These are phyloP conservation scores for Saccostrea echinata DNA, from an alignment of 1,140 invertebrate genomes.

Conservation along the genomic window DNA sequence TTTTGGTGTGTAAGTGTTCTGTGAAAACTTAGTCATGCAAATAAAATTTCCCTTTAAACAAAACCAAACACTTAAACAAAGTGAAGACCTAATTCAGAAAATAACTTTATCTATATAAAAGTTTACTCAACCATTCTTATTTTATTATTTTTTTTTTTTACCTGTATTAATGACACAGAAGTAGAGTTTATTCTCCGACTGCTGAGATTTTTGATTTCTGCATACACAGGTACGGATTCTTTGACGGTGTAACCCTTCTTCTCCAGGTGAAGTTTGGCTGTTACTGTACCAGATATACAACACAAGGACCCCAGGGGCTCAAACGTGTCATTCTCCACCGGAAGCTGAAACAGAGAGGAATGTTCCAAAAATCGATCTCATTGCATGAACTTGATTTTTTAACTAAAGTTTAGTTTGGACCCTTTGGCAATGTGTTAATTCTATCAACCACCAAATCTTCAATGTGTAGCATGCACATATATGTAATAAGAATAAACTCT, in stretches of 20 bases:
- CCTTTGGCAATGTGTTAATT: no score
- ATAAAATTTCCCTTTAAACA: no score
- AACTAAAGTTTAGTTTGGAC: no score
- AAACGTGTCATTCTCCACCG: constrained; percentile 77
- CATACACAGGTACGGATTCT: constrained; percentile 75
- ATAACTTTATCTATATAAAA: no score
- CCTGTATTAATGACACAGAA: constrained; percentile 76
- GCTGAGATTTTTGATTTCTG: constrained; percentile 76
- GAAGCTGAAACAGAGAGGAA: constrained; percentile 60
- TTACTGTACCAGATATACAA: constrained; percentile 75
- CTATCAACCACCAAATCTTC: no score
- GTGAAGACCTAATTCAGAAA: not conserved
- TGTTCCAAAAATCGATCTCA: no score
- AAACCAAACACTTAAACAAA: not conserved
- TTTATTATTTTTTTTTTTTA: constrained; percentile 20
- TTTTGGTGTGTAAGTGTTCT: not conserved
- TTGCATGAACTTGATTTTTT: no score
- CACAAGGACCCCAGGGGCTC: constrained; percentile 75
- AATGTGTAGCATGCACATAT: no score
- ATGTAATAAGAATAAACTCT: no score
- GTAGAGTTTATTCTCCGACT: constrained; percentile 71
- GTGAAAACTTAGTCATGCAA: no score
- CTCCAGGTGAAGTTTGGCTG: constrained; percentile 71
- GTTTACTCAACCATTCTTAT: not conserved
- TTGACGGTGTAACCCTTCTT: constrained; percentile 74